These are phyloP conservation scores for Philereme transversata DNA, from an alignment of 2,888 invertebrate genomes.

Conservation along the genomic window DNA sequence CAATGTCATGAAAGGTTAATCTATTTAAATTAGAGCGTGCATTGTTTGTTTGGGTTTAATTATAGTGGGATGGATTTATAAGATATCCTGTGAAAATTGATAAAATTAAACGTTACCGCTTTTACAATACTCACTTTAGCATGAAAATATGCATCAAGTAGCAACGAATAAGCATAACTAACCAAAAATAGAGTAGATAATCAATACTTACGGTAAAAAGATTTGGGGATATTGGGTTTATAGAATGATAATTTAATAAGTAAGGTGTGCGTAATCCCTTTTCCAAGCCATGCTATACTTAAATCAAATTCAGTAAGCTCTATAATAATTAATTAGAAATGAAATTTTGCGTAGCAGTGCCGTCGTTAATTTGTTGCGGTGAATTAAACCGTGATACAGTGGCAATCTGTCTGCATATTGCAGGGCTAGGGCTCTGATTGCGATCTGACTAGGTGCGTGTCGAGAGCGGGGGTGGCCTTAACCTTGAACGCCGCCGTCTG, in stretches of 20 bases:
- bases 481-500: slow-evolving; percentile 80
- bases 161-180: no score
- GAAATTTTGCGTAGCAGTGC: slow-evolving; percentile 8
- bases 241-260: not conserved
- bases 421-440: slow-evolving; percentile 39
- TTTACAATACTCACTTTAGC: no score
- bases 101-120: no score
- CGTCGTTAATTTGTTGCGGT: slow-evolving; percentile 15
- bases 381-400: slow-evolving; percentile 14
- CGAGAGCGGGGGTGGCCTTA: slow-evolving; percentile 67
- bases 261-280: not conserved
- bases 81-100: no score
- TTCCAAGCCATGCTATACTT: not conserved
- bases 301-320: not conserved
- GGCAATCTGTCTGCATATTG: slow-evolving; percentile 36
- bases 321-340: slow-evolving; percentile 14
- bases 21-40: slow-evolving; percentile 10
- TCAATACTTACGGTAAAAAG: no score
- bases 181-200: no score
- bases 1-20: slow-evolving; percentile 27
- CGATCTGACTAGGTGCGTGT: slow-evolving; percentile 51
- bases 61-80: not conserved
- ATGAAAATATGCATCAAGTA: no score
- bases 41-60: slow-evolving; percentile 5
- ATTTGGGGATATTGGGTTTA: no score